phyloP scores from a whole-genome alignment of 2,888 invertebrate species.

The Bhutanitis thaidina region DNA sequence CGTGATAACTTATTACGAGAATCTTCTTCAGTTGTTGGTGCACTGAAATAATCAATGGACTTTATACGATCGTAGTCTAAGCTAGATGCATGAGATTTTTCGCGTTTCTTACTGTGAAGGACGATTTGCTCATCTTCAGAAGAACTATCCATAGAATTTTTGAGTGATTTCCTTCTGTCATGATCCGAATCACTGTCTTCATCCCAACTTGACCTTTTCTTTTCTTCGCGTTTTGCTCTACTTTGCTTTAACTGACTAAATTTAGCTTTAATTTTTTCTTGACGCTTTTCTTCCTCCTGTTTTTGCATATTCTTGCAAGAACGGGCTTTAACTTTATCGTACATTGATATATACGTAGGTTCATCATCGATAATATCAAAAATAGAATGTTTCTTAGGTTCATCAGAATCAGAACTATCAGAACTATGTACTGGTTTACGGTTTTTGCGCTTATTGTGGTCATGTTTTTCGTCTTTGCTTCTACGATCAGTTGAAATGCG shows the following conservation, averaged over 20 bases:
- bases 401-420: constrained; percentile 87
- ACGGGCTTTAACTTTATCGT: constrained; percentile 96
- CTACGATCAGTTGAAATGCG: constrained; percentile 73
- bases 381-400: constrained; percentile 93
- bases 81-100: constrained; percentile 66
- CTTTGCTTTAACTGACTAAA: constrained; percentile 93
- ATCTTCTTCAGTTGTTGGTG: constrained; percentile 71
- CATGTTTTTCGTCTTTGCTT: constrained; percentile 71
- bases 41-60: constrained; percentile 69
- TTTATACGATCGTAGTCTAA: constrained; percentile 65
- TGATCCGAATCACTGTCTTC: constrained; percentile 89
- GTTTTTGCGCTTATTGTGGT: constrained; percentile 61
- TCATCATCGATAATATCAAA: constrained; percentile 94
- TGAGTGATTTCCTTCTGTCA: constrained; percentile 54
- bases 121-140: constrained; percentile 73
- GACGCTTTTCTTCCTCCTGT: constrained; percentile 92
- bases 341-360: constrained; percentile 97
- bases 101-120: constrained; percentile 65
- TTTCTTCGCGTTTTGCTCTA: constrained; percentile 91
- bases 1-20: constrained; percentile 80
- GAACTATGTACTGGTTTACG: constrained; percentile 77
- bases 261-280: constrained; percentile 93
- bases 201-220: constrained; percentile 94
- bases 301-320: constrained; percentile 97
- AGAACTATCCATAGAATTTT: constrained; percentile 74